A percentile compares a stretch with the other conserved stretches of the same genome.
These are phyloP conservation scores for Abrostola tripartita DNA, from an alignment of 2,888 invertebrate species.

Conservation along the genomic window DNA sequence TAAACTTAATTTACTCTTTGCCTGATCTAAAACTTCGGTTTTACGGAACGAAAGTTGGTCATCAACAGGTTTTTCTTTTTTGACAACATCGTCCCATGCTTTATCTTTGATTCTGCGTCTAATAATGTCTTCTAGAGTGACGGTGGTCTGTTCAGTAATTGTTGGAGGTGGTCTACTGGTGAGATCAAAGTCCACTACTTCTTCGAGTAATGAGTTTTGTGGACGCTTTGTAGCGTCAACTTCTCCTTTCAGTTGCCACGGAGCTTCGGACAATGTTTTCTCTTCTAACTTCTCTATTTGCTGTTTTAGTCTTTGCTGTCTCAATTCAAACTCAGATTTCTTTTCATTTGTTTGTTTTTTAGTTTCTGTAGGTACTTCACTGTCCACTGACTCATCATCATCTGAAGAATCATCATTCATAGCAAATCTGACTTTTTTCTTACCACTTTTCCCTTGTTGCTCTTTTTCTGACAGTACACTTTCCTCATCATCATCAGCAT, in stretches of 20 bases:
- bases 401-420: conserved; percentile 58
- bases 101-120: conserved; percentile 96
- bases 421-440: conserved; percentile 72
- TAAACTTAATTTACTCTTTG: conserved; percentile 97
- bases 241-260: conserved; percentile 98
- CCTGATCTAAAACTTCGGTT: conserved; percentile 95
- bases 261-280: conserved; percentile 93
- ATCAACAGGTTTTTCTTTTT: conserved; percentile 95
- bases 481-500: conserved; percentile 52
- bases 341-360: conserved; percentile 64
- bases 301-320: conserved; percentile 91
- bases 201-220: conserved; percentile 97
- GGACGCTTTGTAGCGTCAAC: conserved; percentile 93
- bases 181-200: conserved; percentile 96
- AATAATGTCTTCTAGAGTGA: conserved; percentile 96
- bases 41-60: conserved; percentile 96
- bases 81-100: conserved; percentile 97
- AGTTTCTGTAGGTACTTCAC: conserved; percentile 55
- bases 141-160: conserved; percentile 96
- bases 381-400: conserved; percentile 68
- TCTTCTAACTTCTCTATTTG: conserved; percentile 92
- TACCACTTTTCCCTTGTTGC: conserved; percentile 56
- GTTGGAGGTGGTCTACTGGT: conserved; percentile 95
- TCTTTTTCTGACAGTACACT: conserved; percentile 47
- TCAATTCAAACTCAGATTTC: conserved; percentile 92